Evolutionary conservation across 2,888 invertebrate species (phyloP), one percentile per base, ranked within the genome.

Genomic region (Drosophila mayaguana): DNA sequence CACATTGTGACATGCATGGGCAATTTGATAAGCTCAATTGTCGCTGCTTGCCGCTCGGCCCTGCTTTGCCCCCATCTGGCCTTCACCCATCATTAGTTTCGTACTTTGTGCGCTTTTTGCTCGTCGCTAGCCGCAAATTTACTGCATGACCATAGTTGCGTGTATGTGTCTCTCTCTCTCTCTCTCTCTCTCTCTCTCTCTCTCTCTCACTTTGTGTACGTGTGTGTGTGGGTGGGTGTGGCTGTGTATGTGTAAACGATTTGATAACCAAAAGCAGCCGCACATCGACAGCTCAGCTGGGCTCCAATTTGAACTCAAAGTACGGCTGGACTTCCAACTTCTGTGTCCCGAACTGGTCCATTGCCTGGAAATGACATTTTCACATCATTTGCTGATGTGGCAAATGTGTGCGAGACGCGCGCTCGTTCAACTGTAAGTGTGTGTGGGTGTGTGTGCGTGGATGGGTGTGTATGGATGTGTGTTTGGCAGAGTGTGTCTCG

Each of bases 381-480:
- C 89, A 85, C 88, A 85, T 89, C 89, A 89, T 85, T 89, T 85
- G 85, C 85, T 85, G 88, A 89, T 89, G 81, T 87, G 88, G 89
- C 89, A 85, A 87, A 83, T 89, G 84, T 89, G 77, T 80, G 66
- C 60, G 63, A 67, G 63, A 60, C 61, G 56, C 55, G 20, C 34
- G n/a, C 34, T 53, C 56, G 56, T 18, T n/a, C 36, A 36, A 22
- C 48, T n/a, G 28, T 60, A 7, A 20, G 43, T 43, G 11, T 48
- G 18, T 57, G n/a, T 46, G 28, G 59, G 38, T 54, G 34, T 46
- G 38, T 50, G 16, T 61, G 34, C 0, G 7, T 43, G 36, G 62
- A 40, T 55, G 28, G 45, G 40, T 50, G 20, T 50, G 11, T 63
- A 22, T n/a, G 25, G 25, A 25, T 25, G 25, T 48, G 20, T 51